Evolutionary conservation across 2,888 invertebrate genomes (phyloP).

Genomic region (Phengaris alcon): DNA sequence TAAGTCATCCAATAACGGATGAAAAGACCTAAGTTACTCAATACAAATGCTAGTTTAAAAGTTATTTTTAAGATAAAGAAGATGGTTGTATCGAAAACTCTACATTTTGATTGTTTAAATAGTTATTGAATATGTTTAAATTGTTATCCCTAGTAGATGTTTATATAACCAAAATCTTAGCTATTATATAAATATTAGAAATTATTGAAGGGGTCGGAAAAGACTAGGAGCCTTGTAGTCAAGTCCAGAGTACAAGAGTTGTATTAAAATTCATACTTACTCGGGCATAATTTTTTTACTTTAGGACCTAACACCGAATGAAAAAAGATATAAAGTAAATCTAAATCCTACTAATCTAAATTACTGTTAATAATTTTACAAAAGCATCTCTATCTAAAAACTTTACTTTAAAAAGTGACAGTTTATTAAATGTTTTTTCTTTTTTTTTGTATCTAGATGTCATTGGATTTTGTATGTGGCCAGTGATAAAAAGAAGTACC

Average conservation of each 20-base stretch:
- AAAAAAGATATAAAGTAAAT: conserved; percentile 51
- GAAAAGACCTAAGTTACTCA: too few relatives aligned
- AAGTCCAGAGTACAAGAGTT: neutral
- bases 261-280: conserved; percentile 50
- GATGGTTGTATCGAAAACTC: too few relatives aligned
- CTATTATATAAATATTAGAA: too few relatives aligned
- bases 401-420: conserved; percentile 58
- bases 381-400: conserved; percentile 65
- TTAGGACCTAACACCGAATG: conserved; percentile 46
- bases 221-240: too few relatives aligned
- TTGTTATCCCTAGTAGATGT: too few relatives aligned
- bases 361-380: conserved; percentile 69
- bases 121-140: too few relatives aligned
- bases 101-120: too few relatives aligned
- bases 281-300: conserved; percentile 68
- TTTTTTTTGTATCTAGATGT: conserved; percentile 31
- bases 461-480: conserved; percentile 14
- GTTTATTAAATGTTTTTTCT: conserved; percentile 32
- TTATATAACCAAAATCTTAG: neutral
- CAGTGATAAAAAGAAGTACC: neutral
- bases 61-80: too few relatives aligned
- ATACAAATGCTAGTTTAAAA: too few relatives aligned
- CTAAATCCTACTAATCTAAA: conserved; percentile 61
- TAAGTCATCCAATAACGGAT: too few relatives aligned
- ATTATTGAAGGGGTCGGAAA: too few relatives aligned